These are phyloP conservation scores for Rhinichthys klamathensis DNA, from an alignment of 2,113 vertebrate species.

Conservation along the genomic window DNA sequence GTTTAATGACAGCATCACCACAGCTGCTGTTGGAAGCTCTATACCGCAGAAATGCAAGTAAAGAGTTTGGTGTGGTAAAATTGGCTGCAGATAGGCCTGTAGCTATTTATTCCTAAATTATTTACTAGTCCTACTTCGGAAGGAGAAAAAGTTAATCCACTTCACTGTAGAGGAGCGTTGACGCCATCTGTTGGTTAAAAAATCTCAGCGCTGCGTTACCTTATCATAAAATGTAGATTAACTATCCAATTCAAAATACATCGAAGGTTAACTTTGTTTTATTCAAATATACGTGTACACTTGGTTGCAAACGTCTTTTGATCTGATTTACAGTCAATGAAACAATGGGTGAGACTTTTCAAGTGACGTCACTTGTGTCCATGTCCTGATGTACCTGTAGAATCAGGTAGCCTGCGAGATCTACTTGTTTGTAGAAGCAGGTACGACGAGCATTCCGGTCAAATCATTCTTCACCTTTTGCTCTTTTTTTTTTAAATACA, in stretches of 20 bases:
- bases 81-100: no score
- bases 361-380: conserved; percentile 39
- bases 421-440: background rate
- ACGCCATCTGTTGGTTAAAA: conserved; percentile 36
- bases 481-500: background rate
- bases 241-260: background rate
- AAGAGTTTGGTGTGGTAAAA: no score
- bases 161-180: background rate
- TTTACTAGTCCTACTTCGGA: background rate
- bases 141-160: no score
- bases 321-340: background rate
- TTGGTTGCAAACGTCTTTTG: background rate
- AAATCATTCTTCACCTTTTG: background rate
- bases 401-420: conserved; percentile 42
- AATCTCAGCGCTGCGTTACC: background rate
- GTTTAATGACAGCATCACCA: background rate
- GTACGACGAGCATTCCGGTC: background rate
- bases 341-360: background rate
- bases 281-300: background rate
- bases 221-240: background rate
- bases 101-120: no score
- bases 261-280: background rate
- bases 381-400: conserved; percentile 48
- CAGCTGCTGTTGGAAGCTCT: background rate
- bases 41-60: rapidly evolving